Percentiles rank a stretch among this genome's conserved stretches.
phyloP scores from a whole-genome alignment of 2,797 vertebrate genomes.

The Menidia menidia region DNA sequence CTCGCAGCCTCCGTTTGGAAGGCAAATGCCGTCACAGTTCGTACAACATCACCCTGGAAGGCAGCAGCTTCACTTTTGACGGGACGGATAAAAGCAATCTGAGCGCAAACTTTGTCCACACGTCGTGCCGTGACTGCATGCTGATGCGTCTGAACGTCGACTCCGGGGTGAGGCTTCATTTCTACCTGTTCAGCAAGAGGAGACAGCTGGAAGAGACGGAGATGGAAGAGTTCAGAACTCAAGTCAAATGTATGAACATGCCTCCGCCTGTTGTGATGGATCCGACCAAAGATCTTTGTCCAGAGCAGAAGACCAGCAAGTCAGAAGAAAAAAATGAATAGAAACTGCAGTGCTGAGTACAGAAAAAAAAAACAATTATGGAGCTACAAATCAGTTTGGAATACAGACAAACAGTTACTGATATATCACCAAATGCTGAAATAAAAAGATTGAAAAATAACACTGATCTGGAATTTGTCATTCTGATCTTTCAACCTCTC shows the following conservation, averaged over 20 bases:
- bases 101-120: conserved; percentile 11
- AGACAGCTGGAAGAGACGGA: conserved; percentile 33
- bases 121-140: conserved; percentile 36
- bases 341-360: not conserved
- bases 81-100: conserved; percentile 14
- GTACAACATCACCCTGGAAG: conserved; percentile 38
- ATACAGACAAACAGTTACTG: not conserved
- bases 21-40: conserved; percentile 10
- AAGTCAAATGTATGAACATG: conserved; percentile 53
- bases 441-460: not conserved
- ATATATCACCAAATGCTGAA: not conserved
- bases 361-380: not conserved
- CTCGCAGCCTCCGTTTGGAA: conserved; percentile 17
- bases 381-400: not conserved
- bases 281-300: conserved; percentile 43
- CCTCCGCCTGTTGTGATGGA: conserved; percentile 53
- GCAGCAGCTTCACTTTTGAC: conserved; percentile 26
- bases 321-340: conserved; percentile 1
- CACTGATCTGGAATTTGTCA: not conserved
- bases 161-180: conserved; percentile 7
- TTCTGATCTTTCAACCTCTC: not conserved
- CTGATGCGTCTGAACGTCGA: conserved; percentile 21
- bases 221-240: conserved; percentile 53
- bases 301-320: not conserved
- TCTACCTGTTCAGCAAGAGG: conserved; percentile 54